A percentile compares a stretch with the other conserved stretches of the same genome.
Evolutionary conservation across 2,888 invertebrate species (phyloP).

Genomic region (Branchinecta sandiegonensis): DNA sequence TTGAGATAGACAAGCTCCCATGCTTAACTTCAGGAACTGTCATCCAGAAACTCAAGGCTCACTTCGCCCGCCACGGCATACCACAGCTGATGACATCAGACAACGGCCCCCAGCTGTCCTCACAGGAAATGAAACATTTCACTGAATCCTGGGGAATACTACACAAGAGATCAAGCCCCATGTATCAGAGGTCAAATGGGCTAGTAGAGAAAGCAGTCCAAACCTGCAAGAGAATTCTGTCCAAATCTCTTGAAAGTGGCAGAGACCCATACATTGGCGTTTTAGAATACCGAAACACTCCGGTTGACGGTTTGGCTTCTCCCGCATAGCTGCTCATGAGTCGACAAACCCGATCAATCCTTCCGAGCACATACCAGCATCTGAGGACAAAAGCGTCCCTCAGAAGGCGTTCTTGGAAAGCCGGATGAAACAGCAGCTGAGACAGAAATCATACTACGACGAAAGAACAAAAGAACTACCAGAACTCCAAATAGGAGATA

Average conservation of each 20-base stretch:
- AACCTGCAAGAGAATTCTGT: too few relatives aligned
- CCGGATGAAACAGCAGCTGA: conserved; percentile 2
- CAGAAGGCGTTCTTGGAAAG: conserved; percentile 8
- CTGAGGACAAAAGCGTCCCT: conserved; percentile 2
- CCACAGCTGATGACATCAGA: background rate
- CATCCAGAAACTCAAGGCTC: too few relatives aligned
- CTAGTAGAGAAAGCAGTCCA: too few relatives aligned
- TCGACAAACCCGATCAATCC: background rate
- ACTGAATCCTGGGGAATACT: too few relatives aligned
- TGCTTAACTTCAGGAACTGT: conserved; percentile 1
- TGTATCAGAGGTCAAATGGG: too few relatives aligned
- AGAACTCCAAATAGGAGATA: conserved; percentile 1
- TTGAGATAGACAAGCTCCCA: too few relatives aligned
- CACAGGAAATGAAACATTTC: background rate
- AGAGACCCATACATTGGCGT: too few relatives aligned
- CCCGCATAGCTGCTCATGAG: background rate
- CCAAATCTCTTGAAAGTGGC: too few relatives aligned
- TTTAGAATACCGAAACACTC: too few relatives aligned
- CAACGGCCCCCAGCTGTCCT: conserved; percentile 7
- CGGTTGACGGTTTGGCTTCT: too few relatives aligned
- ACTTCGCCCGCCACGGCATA: background rate
- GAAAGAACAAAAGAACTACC: conserved; percentile 6
- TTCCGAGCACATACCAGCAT: background rate
- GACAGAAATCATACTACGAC: conserved; percentile 7
- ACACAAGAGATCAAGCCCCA: too few relatives aligned